Conservation (phyloP, 23 tunicate genomes). For the Halocynthia aurantium region DNA sequence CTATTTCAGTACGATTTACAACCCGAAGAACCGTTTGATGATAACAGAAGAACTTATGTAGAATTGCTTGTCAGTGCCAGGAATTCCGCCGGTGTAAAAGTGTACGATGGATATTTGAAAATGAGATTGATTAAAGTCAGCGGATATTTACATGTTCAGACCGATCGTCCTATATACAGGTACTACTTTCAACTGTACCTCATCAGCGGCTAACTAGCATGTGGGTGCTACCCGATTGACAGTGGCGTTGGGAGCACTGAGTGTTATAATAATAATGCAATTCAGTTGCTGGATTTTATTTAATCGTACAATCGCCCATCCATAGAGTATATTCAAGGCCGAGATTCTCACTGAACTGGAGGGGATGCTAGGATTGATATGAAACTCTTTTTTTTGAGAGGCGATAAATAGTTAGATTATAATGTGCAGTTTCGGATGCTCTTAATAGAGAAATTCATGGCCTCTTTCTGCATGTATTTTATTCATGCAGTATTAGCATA, state of each 20-base stretch:
- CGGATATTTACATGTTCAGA: slow-evolving; percentile 10
- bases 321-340: too few species aligned
- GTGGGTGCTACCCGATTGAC: not conserved
- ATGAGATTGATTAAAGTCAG: slow-evolving; percentile 14
- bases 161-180: slow-evolving; percentile 54
- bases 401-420: too few species aligned
- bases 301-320: not conserved
- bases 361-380: too few species aligned
- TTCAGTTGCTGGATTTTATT: not conserved
- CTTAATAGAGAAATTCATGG: too few species aligned
- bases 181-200: not conserved
- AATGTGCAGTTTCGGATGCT: too few species aligned
- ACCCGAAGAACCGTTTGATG: not conserved
- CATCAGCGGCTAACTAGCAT: not conserved
- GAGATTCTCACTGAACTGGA: too few species aligned
- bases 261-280: not conserved
- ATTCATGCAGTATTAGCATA: too few species aligned
- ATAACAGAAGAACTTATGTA: not conserved
- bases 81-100: not conserved
- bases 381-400: too few species aligned
- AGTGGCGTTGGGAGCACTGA: not conserved
- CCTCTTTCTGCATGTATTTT: too few species aligned
- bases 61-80: not conserved
- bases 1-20: slow-evolving; percentile 1
- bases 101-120: not conserved